Conservation (phyloP, 2,113 vertebrate species). For the Amphiprion ocellaris region DNA sequence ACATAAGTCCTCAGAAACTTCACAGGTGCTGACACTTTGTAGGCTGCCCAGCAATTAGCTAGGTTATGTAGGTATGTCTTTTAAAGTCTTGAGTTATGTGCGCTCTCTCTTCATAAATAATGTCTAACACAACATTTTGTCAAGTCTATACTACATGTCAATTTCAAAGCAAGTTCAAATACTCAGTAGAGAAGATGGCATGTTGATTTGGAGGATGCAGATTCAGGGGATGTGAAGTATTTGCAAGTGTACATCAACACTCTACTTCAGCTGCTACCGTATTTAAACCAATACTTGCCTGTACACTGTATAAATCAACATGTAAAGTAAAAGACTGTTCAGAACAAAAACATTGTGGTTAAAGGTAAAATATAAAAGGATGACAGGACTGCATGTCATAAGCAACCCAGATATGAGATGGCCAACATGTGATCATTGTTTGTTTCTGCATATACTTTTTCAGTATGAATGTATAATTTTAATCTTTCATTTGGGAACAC, state of each 20-base stretch:
- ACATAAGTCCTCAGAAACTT: slow-evolving; percentile 18
- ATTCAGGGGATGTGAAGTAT: not conserved
- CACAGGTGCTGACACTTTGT: slow-evolving; percentile 16
- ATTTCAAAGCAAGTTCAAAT: slow-evolving; percentile 11
- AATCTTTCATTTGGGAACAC: no score
- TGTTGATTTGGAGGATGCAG: not conserved
- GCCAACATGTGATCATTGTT: not conserved
- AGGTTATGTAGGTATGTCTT: not conserved
- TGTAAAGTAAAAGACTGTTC: not conserved
- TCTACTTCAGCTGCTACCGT: not conserved
- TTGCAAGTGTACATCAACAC: not conserved
- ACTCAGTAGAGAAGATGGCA: not conserved
- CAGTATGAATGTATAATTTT: not conserved
- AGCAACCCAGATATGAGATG: not conserved
- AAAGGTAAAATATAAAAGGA: not conserved
- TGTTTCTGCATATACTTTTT: not conserved
- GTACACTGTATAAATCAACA: not conserved
- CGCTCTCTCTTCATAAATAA: not conserved
- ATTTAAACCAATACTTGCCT: not conserved
- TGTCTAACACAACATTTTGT: slow-evolving; percentile 3
- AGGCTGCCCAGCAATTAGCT: slow-evolving; percentile 5
- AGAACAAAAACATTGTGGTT: not conserved
- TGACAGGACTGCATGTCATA: not conserved
- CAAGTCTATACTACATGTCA: not conserved
- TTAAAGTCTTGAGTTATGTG: not conserved